Evolutionary conservation across 2,113 vertebrate genomes (phyloP).

Genomic region (Platycercus adscitus): DNA sequence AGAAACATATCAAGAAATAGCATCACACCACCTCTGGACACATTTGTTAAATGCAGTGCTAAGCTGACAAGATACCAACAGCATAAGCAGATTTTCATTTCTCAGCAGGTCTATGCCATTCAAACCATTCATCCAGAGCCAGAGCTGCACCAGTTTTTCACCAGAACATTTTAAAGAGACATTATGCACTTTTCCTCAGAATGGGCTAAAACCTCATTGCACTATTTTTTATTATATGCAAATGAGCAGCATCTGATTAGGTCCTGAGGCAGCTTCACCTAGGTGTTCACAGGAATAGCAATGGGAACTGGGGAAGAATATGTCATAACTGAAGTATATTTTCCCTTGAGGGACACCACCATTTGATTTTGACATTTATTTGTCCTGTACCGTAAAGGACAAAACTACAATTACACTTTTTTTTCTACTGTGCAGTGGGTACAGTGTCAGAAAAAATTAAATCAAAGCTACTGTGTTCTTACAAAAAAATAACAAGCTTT

Average conservation of each 20-base stretch:
- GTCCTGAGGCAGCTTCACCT: slow-evolving; percentile 83
- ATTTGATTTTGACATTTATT: slow-evolving; percentile 89
- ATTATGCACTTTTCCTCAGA: slow-evolving; percentile 51
- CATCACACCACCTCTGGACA: slow-evolving; percentile 1
- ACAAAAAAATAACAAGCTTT: slow-evolving; percentile 53
- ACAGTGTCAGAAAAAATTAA: slow-evolving; percentile 77
- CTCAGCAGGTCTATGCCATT: not conserved
- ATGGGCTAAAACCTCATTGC: slow-evolving; percentile 65
- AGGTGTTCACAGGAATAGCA: slow-evolving; percentile 76
- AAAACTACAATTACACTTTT: slow-evolving; percentile 80
- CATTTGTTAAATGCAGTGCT: slow-evolving; percentile 47
- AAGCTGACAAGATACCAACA: slow-evolving; percentile 37
- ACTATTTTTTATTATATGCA: slow-evolving; percentile 79
- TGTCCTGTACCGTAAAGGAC: slow-evolving; percentile 84
- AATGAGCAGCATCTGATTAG: slow-evolving; percentile 81
- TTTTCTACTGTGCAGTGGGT: slow-evolving; percentile 64
- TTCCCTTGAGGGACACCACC: slow-evolving; percentile 76
- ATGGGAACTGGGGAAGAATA: slow-evolving; percentile 69
- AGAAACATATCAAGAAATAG: slow-evolving; percentile 42
- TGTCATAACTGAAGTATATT: slow-evolving; percentile 78
- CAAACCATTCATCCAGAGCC: slow-evolving; percentile 11
- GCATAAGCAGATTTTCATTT: slow-evolving; percentile 40
- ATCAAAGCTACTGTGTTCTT: slow-evolving; percentile 71
- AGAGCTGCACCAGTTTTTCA: slow-evolving; percentile 2
- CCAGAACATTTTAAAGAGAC: slow-evolving; percentile 54